A percentile compares a stretch with the other conserved stretches of the same genome.
Evolutionary conservation across 2,888 invertebrate genomes (phyloP).

Genomic region (Oeneis ivallda): DNA sequence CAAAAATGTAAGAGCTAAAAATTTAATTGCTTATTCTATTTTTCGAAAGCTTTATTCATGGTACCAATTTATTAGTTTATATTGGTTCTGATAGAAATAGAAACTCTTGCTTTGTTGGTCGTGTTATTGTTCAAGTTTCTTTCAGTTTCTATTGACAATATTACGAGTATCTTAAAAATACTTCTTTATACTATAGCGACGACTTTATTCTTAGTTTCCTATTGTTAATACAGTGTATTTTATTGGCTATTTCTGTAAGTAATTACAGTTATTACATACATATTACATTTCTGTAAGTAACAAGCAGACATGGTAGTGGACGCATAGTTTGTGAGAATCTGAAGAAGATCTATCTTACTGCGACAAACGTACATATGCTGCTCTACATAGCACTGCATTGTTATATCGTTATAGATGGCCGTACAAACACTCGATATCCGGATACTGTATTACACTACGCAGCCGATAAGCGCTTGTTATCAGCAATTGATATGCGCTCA

Average conservation of each 20-base stretch:
- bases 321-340: too few relatives aligned
- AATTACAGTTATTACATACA: too few relatives aligned
- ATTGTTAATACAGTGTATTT: too few relatives aligned
- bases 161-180: too few relatives aligned
- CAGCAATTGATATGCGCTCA: slow-evolving; percentile 29
- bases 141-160: not conserved
- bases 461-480: slow-evolving; percentile 28
- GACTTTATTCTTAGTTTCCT: too few relatives aligned
- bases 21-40: not conserved
- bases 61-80: not conserved
- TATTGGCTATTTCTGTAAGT: too few relatives aligned
- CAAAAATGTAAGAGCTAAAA: not conserved
- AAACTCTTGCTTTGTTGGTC: not conserved
- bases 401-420: not conserved
- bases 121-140: not conserved
- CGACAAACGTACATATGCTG: too few relatives aligned
- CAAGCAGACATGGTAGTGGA: too few relatives aligned
- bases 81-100: not conserved
- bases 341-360: too few relatives aligned
- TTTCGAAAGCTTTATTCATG: not conserved
- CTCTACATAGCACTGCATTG: not conserved
- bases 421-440: slow-evolving; percentile 11
- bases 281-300: too few relatives aligned
- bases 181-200: not conserved
- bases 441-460: slow-evolving; percentile 20